phyloP scores from a whole-genome alignment of 2,113 vertebrate species.

The Ochotona princeps region DNA sequence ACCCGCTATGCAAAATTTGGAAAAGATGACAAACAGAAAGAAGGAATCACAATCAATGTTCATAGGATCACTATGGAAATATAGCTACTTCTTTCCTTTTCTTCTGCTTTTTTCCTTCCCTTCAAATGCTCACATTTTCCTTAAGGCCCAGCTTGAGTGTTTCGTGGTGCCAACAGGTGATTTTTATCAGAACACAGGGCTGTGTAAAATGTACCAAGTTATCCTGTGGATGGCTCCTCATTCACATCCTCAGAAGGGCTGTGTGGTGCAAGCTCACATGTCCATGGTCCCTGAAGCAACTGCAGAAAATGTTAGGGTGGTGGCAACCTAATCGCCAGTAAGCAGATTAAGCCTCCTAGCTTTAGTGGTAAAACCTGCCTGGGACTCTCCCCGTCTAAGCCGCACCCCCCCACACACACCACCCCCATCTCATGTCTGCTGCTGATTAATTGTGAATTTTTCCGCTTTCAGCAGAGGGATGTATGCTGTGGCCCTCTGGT shows the following conservation, averaged over 20 bases:
- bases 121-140: neutral
- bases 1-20: neutral
- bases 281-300: conserved; percentile 14
- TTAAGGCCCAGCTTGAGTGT: neutral
- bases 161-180: neutral
- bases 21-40: neutral
- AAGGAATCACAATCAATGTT: neutral
- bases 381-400: conserved; percentile 8
- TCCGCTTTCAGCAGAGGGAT: neutral
- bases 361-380: conserved; percentile 54
- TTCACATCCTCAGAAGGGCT: neutral
- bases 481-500: neutral
- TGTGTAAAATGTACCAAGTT: neutral
- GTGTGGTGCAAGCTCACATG: neutral
- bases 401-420: neutral
- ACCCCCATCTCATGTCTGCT: neutral
- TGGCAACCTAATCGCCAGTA: conserved; percentile 53
- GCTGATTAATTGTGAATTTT: neutral
- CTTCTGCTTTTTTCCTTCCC: neutral
- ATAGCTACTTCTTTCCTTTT: neutral
- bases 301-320: conserved; percentile 32
- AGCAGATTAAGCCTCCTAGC: conserved; percentile 58
- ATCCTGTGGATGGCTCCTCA: neutral
- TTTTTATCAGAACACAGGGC: neutral
- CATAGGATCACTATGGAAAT: neutral